Conservation (phyloP, 1,140 invertebrate species). For the Tyrophagus putrescentiae region DNA sequence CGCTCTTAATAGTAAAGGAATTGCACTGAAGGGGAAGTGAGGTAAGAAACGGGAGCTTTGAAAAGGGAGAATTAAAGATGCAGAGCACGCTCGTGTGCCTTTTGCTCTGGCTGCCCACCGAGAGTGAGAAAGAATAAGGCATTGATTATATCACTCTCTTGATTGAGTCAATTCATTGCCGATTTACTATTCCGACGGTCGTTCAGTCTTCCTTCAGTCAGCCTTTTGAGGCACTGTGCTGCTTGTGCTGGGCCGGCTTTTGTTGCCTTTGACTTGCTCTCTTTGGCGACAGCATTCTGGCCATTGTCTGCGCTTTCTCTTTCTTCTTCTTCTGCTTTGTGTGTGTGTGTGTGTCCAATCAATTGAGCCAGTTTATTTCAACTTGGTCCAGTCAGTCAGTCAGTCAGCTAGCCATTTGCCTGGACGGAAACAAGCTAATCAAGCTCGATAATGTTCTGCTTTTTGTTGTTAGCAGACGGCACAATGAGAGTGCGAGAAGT, state of each 20-base stretch:
- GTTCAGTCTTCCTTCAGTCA: too few relatives aligned
- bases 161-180: conserved; percentile 12
- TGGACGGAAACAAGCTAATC: conserved; percentile 12
- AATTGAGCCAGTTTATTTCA: not conserved
- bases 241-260: too few relatives aligned
- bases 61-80: not conserved
- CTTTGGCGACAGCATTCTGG: too few relatives aligned
- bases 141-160: conserved; percentile 8
- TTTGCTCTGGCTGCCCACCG: too few relatives aligned
- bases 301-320: too few relatives aligned
- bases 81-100: not conserved
- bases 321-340: not conserved
- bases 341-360: not conserved
- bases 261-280: too few relatives aligned
- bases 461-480: not conserved
- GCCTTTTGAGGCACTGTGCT: too few relatives aligned
- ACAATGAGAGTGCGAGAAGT: not conserved
- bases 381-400: too few relatives aligned
- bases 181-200: conserved; percentile 1
- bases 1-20: too few relatives aligned
- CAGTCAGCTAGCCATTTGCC: not conserved
- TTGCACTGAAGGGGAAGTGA: too few relatives aligned
- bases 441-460: conserved; percentile 9
- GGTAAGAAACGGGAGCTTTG: not conserved
- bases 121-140: too few relatives aligned